phyloP scores from a whole-genome alignment of 2,797 vertebrate genomes.

The Percopsis omiscomaycus region DNA sequence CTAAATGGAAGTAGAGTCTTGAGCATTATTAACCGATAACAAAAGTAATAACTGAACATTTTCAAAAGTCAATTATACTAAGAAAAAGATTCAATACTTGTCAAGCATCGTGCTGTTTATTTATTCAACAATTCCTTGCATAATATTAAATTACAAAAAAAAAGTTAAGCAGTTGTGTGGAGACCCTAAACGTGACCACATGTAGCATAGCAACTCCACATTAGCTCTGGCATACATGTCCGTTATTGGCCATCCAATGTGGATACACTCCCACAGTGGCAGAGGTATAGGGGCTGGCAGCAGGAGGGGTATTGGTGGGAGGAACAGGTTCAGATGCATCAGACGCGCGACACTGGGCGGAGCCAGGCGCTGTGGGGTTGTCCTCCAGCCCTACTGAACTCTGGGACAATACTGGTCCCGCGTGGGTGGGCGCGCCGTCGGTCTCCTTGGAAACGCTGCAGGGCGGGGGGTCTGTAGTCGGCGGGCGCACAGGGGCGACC shows the following conservation, averaged over 20 bases:
- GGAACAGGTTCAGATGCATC: constrained; percentile 36
- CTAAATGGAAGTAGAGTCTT: background rate
- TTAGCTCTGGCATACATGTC: constrained; percentile 43
- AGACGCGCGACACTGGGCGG: background rate
- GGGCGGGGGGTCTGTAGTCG: constrained; percentile 6
- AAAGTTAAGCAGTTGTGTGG: background rate
- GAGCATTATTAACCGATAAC: background rate
- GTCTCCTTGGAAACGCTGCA: too few relatives aligned
- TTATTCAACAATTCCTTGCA: too few relatives aligned
- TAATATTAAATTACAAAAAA: too few relatives aligned
- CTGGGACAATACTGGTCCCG: background rate
- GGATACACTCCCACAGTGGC: constrained; percentile 41
- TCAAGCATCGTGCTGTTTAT: too few relatives aligned
- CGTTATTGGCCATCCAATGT: constrained; percentile 42
- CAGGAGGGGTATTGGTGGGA: constrained; percentile 53
- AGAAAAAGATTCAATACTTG: too few relatives aligned
- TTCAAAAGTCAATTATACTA: background rate
- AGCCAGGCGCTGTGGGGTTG: background rate
- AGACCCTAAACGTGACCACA: background rate
- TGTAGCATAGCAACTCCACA: constrained; percentile 23
- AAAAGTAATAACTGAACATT: background rate
- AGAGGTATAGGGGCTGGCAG: constrained; percentile 40
- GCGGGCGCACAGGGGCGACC: background rate
- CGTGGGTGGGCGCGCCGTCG: too few relatives aligned
- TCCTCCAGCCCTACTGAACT: constrained; percentile 16